Evolutionary conservation across 2,888 invertebrate species (phyloP).

Genomic region (Rhorus exstirpatorius): DNA sequence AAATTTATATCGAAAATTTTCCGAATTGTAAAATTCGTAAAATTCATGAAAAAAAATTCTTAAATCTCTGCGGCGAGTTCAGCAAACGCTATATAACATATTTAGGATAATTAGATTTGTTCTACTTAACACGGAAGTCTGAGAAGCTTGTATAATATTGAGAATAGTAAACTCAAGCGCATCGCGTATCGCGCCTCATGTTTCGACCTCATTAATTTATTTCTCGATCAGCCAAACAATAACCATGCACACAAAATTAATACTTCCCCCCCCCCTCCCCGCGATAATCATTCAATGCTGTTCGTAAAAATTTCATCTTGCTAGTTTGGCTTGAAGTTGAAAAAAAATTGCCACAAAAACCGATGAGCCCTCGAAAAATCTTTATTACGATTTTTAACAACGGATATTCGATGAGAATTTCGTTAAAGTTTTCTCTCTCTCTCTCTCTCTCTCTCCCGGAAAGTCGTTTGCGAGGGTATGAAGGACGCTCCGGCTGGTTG

Average conservation of each 20-base stretch:
- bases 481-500: constrained; percentile 57
- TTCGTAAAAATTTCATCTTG: no score
- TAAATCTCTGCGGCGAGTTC: background rate
- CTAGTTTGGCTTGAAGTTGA: background rate
- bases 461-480: constrained; percentile 74
- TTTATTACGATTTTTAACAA: background rate
- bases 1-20: no score
- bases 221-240: background rate
- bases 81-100: constrained; percentile 5
- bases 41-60: background rate
- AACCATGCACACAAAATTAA: background rate
- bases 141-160: constrained; percentile 34
- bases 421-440: background rate
- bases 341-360: background rate
- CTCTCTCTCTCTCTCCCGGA: constrained; percentile 40
- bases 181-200: background rate
- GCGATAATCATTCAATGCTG: no score
- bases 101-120: constrained; percentile 57
- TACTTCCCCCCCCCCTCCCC: no score
- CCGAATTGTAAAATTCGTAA: background rate
- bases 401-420: constrained; percentile 24
- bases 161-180: background rate
- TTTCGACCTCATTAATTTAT: background rate
- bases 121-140: constrained; percentile 35
- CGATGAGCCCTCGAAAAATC: background rate